phyloP scores from a whole-genome alignment of 1,140 invertebrate species.

The Penaeus vannamei region DNA sequence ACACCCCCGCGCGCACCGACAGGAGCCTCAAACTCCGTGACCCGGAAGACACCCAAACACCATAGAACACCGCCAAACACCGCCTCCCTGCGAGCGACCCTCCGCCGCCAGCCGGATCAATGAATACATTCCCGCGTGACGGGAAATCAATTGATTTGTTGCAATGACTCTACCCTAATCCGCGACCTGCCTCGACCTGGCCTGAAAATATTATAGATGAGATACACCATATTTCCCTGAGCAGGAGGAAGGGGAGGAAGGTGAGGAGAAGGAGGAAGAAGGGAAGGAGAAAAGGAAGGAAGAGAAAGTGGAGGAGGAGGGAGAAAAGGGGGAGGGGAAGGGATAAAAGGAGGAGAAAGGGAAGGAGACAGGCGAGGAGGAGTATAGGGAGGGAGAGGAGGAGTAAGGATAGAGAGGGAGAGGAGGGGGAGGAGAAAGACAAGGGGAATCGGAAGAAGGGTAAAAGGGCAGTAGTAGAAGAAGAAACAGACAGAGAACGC shows the following conservation, averaged over 20 bases:
- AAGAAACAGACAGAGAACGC: too few relatives aligned
- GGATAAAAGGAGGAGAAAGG: not conserved
- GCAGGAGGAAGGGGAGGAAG: not conserved
- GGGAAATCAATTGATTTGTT: slow-evolving; percentile 64
- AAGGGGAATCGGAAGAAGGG: too few relatives aligned
- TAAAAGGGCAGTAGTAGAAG: too few relatives aligned
- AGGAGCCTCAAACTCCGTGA: not conserved
- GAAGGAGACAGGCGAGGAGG: not conserved
- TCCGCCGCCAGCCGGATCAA: slow-evolving; percentile 44
- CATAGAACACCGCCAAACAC: slow-evolving; percentile 18
- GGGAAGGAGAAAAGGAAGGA: not conserved
- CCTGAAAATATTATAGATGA: slow-evolving; percentile 59
- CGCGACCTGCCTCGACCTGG: slow-evolving; percentile 57
- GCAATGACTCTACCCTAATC: slow-evolving; percentile 52
- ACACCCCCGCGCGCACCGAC: too few relatives aligned
- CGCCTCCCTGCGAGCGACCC: not conserved
- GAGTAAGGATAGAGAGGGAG: not conserved
- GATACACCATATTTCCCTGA: slow-evolving; percentile 39
- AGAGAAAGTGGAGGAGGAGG: not conserved
- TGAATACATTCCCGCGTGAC: slow-evolving; percentile 58
- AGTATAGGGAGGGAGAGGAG: not conserved
- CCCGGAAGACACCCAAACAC: not conserved
- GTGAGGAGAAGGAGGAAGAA: not conserved
- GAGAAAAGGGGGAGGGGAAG: not conserved
- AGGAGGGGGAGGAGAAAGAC: not conserved